These are phyloP conservation scores for Puffinus mauretanicus DNA, from an alignment of 2,113 vertebrate genomes.

Conservation along the genomic window DNA sequence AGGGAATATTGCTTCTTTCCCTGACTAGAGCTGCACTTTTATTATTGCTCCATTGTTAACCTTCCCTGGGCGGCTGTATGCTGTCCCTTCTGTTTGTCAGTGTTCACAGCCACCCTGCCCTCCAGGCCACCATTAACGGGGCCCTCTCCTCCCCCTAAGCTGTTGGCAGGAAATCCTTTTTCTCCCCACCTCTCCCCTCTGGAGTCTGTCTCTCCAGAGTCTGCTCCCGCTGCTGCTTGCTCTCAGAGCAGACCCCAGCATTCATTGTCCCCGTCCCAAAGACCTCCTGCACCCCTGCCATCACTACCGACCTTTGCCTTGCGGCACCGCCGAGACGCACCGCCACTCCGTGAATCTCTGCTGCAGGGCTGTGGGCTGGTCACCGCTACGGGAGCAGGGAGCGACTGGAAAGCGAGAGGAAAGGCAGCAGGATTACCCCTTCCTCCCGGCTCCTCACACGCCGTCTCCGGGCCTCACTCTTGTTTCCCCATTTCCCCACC, in stretches of 20 bases:
- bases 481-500: not conserved
- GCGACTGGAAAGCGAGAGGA: not conserved
- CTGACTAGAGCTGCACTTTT: not conserved
- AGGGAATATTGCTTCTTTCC: not conserved
- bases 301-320: not conserved
- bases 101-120: not conserved
- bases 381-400: not conserved
- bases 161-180: not conserved
- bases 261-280: not conserved
- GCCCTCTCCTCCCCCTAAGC: not conserved
- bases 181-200: not conserved
- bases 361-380: not conserved
- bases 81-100: not conserved
- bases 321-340: accelerated
- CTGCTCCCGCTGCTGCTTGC: not conserved
- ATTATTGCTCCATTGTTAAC: not conserved
- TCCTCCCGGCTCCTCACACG: not conserved
- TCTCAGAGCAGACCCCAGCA: not conserved
- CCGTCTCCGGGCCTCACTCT: not conserved
- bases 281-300: not conserved
- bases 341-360: not conserved
- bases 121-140: not conserved
- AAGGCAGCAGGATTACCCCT: not conserved
- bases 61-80: no score
- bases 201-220: accelerated